A percentile compares a stretch with the other conserved stretches of the same genome.
Conservation (phyloP, 2,113 vertebrate genomes). For the Cheirogaleus medius region DNA sequence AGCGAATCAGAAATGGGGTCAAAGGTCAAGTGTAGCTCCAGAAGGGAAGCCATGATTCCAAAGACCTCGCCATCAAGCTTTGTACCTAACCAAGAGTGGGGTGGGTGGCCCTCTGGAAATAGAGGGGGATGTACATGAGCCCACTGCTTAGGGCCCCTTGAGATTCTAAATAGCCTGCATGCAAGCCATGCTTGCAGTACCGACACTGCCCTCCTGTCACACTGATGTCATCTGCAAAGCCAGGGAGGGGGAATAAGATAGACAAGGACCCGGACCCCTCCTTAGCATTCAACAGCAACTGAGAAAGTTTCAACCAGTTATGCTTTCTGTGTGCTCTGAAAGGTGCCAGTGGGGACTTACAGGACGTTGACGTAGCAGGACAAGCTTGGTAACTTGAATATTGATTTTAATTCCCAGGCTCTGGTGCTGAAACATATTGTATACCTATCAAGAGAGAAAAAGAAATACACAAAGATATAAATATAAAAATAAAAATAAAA, state of each 20-base stretch:
- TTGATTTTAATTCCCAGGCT: slow-evolving; percentile 94
- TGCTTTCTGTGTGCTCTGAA: fast-evolving
- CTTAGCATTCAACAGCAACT: not conserved
- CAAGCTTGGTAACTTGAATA: slow-evolving; percentile 94
- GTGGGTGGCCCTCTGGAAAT: fast-evolving
- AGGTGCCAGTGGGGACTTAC: slow-evolving; percentile 85
- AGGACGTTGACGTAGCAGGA: slow-evolving; percentile 93
- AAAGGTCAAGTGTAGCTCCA: not conserved
- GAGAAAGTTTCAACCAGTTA: not conserved
- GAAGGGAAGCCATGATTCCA: too few species aligned
- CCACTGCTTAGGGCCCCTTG: not conserved
- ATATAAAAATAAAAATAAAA: not conserved
- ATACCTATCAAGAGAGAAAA: slow-evolving; percentile 87
- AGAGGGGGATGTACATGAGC: fast-evolving
- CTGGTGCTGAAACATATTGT: slow-evolving; percentile 98
- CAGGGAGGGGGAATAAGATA: not conserved
- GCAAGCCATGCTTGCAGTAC: fast-evolving
- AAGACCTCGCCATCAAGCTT: not conserved
- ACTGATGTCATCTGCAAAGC: not conserved
- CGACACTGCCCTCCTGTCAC: fast-evolving
- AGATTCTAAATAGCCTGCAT: not conserved
- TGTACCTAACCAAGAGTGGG: fast-evolving
- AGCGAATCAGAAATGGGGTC: fast-evolving
- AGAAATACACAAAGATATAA: not conserved
- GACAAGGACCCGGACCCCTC: not conserved